These are phyloP conservation scores for Antennarius striatus DNA, from an alignment of 2,113 vertebrate species.

Conservation along the genomic window DNA sequence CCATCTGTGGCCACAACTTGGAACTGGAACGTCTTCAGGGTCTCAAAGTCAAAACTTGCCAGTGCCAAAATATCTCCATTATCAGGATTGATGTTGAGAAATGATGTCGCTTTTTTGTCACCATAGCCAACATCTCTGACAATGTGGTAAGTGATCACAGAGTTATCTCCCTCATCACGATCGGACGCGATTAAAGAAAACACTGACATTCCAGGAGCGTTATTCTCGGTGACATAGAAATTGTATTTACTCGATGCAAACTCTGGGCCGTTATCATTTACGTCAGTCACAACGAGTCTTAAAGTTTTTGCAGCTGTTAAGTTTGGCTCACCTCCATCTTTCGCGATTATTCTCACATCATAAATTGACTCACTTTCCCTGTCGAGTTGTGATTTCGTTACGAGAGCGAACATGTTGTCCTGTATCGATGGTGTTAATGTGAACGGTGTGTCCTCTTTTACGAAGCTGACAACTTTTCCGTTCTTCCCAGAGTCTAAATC, in stretches of 20 bases:
- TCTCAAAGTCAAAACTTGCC: conserved; percentile 71
- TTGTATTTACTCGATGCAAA: conserved; percentile 53
- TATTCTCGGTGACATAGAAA: conserved; percentile 65
- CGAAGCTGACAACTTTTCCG: conserved; percentile 59
- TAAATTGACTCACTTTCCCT: conserved; percentile 53
- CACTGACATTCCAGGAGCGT: conserved; percentile 52
- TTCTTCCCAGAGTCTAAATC: conserved; percentile 57
- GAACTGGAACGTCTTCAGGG: conserved; percentile 47
- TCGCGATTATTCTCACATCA: conserved; percentile 51
- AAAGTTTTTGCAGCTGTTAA: conserved; percentile 54
- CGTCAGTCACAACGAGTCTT: conserved; percentile 53
- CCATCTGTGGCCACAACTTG: no score
- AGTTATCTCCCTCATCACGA: conserved; percentile 54
- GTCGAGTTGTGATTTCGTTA: conserved; percentile 28
- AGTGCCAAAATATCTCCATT: conserved; percentile 47
- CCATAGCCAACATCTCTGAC: conserved; percentile 25
- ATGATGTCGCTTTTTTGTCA: conserved; percentile 13
- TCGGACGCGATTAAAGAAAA: conserved; percentile 60
- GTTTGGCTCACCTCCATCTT: conserved; percentile 52
- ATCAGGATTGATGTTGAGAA: conserved; percentile 58
- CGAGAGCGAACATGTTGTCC: conserved; percentile 58
- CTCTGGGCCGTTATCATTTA: conserved; percentile 68
- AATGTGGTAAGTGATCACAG: conserved; percentile 52
- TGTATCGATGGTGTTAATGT: conserved; percentile 43
- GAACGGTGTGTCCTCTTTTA: conserved; percentile 40